Evolutionary conservation across 2,888 invertebrate species (phyloP).

Genomic region (Melikaiella ostensackeni): DNA sequence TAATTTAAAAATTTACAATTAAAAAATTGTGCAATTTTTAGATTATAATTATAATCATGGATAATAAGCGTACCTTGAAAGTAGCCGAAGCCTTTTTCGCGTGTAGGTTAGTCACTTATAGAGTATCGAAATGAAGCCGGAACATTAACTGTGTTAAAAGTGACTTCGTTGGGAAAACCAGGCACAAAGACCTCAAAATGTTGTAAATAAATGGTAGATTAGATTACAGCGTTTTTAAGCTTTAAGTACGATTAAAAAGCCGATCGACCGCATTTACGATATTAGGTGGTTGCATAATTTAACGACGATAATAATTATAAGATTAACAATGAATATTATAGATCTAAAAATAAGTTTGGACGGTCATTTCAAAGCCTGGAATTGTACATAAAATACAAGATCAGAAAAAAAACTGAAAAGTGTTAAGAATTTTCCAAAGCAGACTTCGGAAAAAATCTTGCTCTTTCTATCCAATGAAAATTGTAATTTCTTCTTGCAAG

Average conservation of each 20-base stretch:
- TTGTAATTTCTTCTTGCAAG: not conserved
- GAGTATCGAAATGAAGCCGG: conserved; percentile 45
- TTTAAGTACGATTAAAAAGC: not conserved
- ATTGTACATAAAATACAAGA: conserved; percentile 18
- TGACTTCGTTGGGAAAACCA: conserved; percentile 31
- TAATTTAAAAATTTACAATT: not conserved
- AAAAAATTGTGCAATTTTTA: conserved; percentile 10
- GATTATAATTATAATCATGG: conserved; percentile 10
- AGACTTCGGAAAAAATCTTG: not conserved
- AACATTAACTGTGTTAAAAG: conserved; percentile 47
- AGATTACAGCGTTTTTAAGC: conserved; percentile 39
- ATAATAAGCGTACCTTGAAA: conserved; percentile 68
- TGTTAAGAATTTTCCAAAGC: not conserved
- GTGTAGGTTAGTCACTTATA: conserved; percentile 29
- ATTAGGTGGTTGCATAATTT: conserved; percentile 22
- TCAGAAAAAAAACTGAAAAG: conserved; percentile 8
- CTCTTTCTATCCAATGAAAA: conserved; percentile 4
- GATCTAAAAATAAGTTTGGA: conserved; percentile 8
- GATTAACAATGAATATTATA: conserved; percentile 5
- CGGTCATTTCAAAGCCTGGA: not conserved
- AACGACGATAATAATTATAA: conserved; percentile 29
- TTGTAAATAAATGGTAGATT: conserved; percentile 39
- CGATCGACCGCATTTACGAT: conserved; percentile 12
- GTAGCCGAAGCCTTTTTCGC: conserved; percentile 65
- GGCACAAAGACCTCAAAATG: conserved; percentile 46